Base-by-base conservation (phyloP, 2,113 vertebrate species). In the Theristicus caerulescens region DNA sequence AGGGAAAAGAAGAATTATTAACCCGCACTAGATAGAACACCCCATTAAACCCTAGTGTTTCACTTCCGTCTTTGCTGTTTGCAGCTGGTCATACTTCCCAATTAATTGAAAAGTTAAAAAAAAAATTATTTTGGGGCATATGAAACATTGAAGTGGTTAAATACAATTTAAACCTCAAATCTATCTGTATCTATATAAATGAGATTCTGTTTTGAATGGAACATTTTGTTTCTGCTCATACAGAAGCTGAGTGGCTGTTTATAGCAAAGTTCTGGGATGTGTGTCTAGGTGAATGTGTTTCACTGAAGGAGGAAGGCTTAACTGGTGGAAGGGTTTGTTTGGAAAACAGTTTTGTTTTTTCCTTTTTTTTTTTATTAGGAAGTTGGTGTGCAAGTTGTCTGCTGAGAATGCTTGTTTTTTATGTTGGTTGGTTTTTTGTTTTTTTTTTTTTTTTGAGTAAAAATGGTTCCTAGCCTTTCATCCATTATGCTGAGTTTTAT, bases 261-360 rank as follows among this genome's bases (percentile, higher is more conserved):
- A 90, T 91, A 96, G 96, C 96, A 97, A 97, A 97, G 95, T 36
- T 94, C 79, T 91, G 73, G 94, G 93, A 94, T 93, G 90, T 92
- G 78, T 95, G 87, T 92, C 51, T 94, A 95, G 94, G 58, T 91
- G 86, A 95, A 92, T 71, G 82, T 79, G 62, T 89, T 94, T 94
- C 49, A 49, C 80, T 94, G 95, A 85, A 95, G 80, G 62, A 95
- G 86, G 73, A 95, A 96, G 89, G 70, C 72, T 93, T 74, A 76
- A 82, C 65, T 52, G 66, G 88, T 88, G 91, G 91, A 96, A 96
- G 93, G 78, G 12, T 93, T 92, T 93, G 67, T 81, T 91, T 97
- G 90, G 85, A 94, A 96, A 96, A 77, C 47, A 57, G 78, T 38
- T 84, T 42, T 42, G 40, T 69, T 1, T 31, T 40, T 46, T 36